Percentiles rank a stretch among this genome's conserved stretches.
These are phyloP conservation scores for Caranx ignobilis DNA, from an alignment of 2,113 vertebrate species.

Conservation along the genomic window DNA sequence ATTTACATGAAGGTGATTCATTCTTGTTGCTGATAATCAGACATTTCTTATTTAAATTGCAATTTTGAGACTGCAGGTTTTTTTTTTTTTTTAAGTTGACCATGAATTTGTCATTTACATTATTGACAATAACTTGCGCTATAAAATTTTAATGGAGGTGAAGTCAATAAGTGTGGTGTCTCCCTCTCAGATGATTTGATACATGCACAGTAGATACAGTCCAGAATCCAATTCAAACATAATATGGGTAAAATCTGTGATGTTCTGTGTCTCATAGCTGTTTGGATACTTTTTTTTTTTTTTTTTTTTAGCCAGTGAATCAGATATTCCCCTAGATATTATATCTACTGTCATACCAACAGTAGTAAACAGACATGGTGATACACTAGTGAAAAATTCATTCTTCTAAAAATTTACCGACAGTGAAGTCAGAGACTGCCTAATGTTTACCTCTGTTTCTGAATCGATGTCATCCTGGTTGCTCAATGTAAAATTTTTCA, in stretches of 20 bases:
- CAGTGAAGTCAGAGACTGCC: too few relatives aligned
- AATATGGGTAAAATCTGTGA: not conserved
- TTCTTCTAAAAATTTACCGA: too few relatives aligned
- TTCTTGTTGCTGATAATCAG: not conserved
- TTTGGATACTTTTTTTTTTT: not conserved
- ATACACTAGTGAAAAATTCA: too few relatives aligned
- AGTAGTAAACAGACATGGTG: not conserved
- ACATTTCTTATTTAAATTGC: not conserved
- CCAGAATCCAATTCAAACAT: not conserved
- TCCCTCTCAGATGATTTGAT: not conserved
- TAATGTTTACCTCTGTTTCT: not conserved
- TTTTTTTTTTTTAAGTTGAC: not conserved
- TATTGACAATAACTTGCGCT: not conserved
- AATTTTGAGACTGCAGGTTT: not conserved
- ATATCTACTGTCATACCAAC: not conserved
- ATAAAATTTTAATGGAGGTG: too few relatives aligned
- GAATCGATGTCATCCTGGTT: not conserved
- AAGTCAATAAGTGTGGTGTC: too few relatives aligned
- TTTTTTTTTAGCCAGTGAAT: not conserved
- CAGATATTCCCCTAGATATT: too few relatives aligned
- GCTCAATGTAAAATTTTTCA: not conserved
- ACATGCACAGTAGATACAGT: not conserved
- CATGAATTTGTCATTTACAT: not conserved
- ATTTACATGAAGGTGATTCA: not conserved
- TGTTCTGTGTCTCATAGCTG: not conserved